These are phyloP conservation scores for Syndactyla subalaris DNA, from an alignment of 2,797 vertebrate species.

Conservation along the genomic window DNA sequence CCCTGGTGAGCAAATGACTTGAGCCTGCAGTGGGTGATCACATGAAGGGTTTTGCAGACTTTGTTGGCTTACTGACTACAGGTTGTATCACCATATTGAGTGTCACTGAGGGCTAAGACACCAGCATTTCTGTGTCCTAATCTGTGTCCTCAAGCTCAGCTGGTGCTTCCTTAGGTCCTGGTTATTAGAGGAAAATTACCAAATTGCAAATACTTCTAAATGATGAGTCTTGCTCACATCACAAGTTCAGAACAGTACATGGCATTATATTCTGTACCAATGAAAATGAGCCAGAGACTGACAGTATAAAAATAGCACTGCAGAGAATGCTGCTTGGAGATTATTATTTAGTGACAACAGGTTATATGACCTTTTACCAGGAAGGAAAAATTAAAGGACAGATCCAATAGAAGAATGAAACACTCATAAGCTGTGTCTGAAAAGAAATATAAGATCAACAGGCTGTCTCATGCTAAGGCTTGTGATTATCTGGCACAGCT, in stretches of 20 bases:
- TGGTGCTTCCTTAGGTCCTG: neutral
- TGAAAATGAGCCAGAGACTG: neutral
- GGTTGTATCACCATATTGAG: neutral
- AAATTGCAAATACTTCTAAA: neutral
- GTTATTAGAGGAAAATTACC: neutral
- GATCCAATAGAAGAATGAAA: neutral
- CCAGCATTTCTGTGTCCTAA: neutral
- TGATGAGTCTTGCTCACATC: neutral
- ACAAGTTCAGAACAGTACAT: neutral
- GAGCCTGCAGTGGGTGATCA: neutral
- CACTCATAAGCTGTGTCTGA: neutral
- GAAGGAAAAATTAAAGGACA: neutral
- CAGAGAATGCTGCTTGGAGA: neutral
- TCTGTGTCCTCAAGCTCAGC: neutral
- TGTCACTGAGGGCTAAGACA: neutral
- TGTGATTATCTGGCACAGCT: constrained; percentile 51
- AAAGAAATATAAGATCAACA: constrained; percentile 8
- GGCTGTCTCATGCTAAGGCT: constrained; percentile 20
- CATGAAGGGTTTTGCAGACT: neutral
- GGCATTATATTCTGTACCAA: neutral
- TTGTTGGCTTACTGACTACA: neutral
- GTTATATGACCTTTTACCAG: neutral
- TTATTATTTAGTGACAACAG: neutral
- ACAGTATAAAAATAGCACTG: neutral
- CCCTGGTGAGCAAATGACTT: neutral